Base-by-base conservation (phyloP, 2,888 invertebrate genomes). In the Ellobium chinense region DNA sequence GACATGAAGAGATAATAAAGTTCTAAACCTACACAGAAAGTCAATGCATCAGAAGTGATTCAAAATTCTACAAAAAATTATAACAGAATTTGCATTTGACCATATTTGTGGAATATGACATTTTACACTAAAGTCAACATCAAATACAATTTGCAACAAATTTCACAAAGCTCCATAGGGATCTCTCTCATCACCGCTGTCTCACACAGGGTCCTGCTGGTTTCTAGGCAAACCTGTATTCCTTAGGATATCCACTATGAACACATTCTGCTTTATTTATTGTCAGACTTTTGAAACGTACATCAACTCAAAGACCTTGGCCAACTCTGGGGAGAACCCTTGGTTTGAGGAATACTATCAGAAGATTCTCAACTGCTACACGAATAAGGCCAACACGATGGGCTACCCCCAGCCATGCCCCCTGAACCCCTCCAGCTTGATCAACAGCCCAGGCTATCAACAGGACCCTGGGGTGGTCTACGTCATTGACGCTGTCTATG, bases 261-360 rank as follows among this genome's bases (percentile, higher is more conserved):
- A 12, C 18, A 12, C 7, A 46, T 46, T 7, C 46, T 46, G 7
- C 46, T 46, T 12, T 46, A 12, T 1, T 24, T 54, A 37, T 72
- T 72, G 7, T 74, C 66, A 84, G 80, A 74, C 56, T 29, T 92
- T 91, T 85, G 89, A 91, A 75, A 65, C 79, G 2, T 91, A 91
- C 82, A 83, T 91, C 29, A 82, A 84, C 34, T 81, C 83, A 14
- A 90, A 89, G 78, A 87, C 84, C 9, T 87, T 89, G 29, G 85
- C 87, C 29, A 90, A 87, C 78, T 87, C 92, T 62, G 87, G 87
- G 2, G 88, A 91, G 65, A 93, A 94, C 83, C 93, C 93, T 0
- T 94, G 93, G 93, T 93, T 94, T 86, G 86, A 88, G 4, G 92
- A 93, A 76, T 93, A 92, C 84, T 93, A 93, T 89, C 90, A 93